Evolutionary conservation across 2,113 vertebrate genomes (phyloP), one percentile per base, ranked within the genome.

Genomic region (Oxyura jamaicensis): DNA sequence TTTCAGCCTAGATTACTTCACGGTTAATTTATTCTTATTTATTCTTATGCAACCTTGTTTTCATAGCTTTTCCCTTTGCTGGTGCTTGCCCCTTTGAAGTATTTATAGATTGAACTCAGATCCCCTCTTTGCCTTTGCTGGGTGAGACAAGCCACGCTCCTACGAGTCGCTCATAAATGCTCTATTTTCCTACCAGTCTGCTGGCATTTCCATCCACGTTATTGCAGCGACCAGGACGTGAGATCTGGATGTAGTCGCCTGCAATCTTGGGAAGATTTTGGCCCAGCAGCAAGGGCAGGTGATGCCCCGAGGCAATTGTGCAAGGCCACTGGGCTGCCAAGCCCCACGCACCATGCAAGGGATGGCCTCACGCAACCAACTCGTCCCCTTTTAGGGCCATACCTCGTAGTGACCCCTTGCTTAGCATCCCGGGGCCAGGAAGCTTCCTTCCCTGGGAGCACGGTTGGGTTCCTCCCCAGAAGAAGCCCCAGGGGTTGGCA

Each of bases 31-130:
- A 96, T 95, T 96, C 91, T 82, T 96, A 95, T 88, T 95, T 95
- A 92, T 95, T 96, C 81, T 96, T 85, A 84, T 73, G 78, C 91
- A 96, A 93, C 80, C 80, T 83, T 96, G 76, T 36, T 96, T 84
- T 91, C 91, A 82, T 86, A 92, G 86, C 77, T 91, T 95, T 79
- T 87, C 44, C 69, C 83, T 91, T 95, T 83, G 93, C 89, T 87
- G 19, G 89, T 96, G 95, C 62, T 91, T 92, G 39, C 84, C 93
- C 89, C 94, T 96, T 95, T 96, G 94, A 97, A 93, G 93, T 96
- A 96, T 96, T 97, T 96, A 85, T 95, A 95, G 94, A 58, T 16
- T 97, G 86, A 95, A 95, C 95, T 93, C 86, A 89, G 77, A 95
- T 93, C 58, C 66, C 89, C 93, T 91, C 74, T 82, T 91, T 86